Percentiles rank a stretch among this genome's conserved stretches.
These are phyloP conservation scores for Theristus sp. DNA, from an alignment of 2,888 invertebrate species.

Conservation along the genomic window DNA sequence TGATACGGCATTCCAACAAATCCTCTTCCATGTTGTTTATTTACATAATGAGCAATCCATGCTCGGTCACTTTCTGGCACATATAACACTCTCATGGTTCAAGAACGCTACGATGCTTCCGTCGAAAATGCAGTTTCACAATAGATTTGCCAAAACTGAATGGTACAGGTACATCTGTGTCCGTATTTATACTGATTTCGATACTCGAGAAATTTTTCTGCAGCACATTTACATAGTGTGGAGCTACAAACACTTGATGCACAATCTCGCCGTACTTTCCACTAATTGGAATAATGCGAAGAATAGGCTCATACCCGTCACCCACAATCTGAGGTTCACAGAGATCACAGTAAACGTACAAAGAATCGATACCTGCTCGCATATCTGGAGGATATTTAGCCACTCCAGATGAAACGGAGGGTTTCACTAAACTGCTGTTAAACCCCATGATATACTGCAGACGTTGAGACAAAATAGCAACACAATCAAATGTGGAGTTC, in stretches of 20 bases:
- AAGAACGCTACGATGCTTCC: no score
- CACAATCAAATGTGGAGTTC: not conserved
- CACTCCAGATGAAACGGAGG: no score
- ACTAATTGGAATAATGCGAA: not conserved
- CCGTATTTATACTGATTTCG: not conserved
- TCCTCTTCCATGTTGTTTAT: not conserved
- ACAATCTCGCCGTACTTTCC: slow-evolving; percentile 1
- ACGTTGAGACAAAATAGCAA: not conserved
- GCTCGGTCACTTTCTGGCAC: not conserved
- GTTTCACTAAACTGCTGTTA: not conserved
- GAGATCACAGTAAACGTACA: slow-evolving; percentile 3
- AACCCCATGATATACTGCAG: not conserved
- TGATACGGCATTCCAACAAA: not conserved
- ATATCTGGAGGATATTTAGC: not conserved
- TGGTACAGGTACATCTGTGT: not conserved
- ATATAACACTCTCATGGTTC: not conserved
- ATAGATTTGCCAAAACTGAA: slow-evolving; percentile 2
- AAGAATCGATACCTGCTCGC: not conserved
- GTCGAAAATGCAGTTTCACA: slow-evolving; percentile 3
- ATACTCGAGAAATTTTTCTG: not conserved
- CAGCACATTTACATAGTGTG: not conserved
- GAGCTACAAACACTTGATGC: not conserved
- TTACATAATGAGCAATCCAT: not conserved
- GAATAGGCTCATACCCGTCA: not conserved
- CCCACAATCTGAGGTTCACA: not conserved